phyloP scores from a whole-genome alignment of 2,113 vertebrate genomes.

The Podilymbus podiceps region DNA sequence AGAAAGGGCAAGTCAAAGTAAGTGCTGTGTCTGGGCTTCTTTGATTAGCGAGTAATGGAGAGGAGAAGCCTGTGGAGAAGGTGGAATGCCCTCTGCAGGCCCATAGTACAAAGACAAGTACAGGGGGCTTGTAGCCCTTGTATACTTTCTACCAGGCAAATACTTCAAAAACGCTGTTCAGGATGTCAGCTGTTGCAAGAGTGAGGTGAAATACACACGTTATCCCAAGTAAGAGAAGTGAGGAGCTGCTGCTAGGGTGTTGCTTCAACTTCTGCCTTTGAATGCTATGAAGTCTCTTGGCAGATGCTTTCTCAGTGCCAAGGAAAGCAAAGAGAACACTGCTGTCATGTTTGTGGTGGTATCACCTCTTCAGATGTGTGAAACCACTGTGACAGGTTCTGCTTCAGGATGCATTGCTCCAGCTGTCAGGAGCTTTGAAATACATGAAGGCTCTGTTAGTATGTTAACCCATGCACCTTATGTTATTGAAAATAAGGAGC shows the following conservation, averaged over 20 bases:
- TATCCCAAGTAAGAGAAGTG: not conserved
- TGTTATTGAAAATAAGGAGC: not conserved
- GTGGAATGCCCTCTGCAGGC: not conserved
- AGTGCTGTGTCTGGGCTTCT: not conserved
- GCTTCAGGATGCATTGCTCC: not conserved
- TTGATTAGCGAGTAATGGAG: not conserved
- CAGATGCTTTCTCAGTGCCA: not conserved
- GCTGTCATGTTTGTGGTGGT: not conserved
- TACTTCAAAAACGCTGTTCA: not conserved
- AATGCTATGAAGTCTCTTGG: not conserved
- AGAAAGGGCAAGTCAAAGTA: constrained; percentile 86
- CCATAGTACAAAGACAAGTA: fast-evolving
- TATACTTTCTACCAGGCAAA: not conserved
- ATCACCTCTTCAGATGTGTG: not conserved
- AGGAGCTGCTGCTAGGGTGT: not conserved
- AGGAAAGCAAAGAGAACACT: not conserved
- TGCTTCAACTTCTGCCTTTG: not conserved
- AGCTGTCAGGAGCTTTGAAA: not conserved
- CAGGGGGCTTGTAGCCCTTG: not conserved
- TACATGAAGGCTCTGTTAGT: fast-evolving
- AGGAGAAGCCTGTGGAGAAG: not conserved
- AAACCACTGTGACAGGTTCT: not conserved
- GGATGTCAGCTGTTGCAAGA: not conserved
- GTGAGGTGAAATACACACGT: not conserved
- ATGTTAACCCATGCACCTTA: fast-evolving